Evolutionary conservation across 37 sponge, comb jelly and placozoan genomes (phyloP).

Genomic region (Beroe ovata): DNA sequence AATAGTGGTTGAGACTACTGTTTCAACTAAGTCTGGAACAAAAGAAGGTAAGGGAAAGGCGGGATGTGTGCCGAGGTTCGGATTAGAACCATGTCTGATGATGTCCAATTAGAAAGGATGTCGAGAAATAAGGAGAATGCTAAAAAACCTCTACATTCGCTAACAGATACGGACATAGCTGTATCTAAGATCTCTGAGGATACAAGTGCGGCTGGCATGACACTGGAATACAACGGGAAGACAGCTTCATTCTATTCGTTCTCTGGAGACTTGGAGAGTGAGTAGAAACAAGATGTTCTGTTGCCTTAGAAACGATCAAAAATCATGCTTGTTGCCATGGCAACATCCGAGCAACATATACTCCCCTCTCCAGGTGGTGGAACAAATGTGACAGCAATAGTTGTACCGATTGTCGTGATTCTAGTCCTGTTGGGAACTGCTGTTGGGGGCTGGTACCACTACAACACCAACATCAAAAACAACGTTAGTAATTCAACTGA

Average conservation of each 20-base stretch:
- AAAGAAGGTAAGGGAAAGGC: slow-evolving; percentile 14
- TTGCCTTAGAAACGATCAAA: no score
- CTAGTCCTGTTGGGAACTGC: background rate
- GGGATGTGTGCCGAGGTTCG: no score
- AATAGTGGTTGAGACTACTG: slow-evolving; percentile 17
- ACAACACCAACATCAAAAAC: background rate
- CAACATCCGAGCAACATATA: no score
- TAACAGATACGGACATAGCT: slow-evolving; percentile 18
- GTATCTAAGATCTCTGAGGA: slow-evolving; percentile 10
- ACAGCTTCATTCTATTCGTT: background rate
- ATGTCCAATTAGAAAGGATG: no score
- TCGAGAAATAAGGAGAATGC: no score
- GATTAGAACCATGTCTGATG: no score
- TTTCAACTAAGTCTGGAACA: background rate
- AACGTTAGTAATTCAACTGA: background rate
- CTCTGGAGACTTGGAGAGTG: background rate
- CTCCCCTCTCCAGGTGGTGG: slow-evolving; percentile 13
- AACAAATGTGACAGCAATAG: background rate
- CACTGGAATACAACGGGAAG: slow-evolving; percentile 15
- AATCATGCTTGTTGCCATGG: no score
- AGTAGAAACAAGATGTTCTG: no score
- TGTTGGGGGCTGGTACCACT: slow-evolving; percentile 14
- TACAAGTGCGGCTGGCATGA: background rate
- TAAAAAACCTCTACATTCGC: no score
- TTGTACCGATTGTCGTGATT: slow-evolving; percentile 18